Evolutionary conservation across 1,140 invertebrate species (phyloP), one percentile per base, ranked within the genome.

Genomic region (Whitmania pigra): DNA sequence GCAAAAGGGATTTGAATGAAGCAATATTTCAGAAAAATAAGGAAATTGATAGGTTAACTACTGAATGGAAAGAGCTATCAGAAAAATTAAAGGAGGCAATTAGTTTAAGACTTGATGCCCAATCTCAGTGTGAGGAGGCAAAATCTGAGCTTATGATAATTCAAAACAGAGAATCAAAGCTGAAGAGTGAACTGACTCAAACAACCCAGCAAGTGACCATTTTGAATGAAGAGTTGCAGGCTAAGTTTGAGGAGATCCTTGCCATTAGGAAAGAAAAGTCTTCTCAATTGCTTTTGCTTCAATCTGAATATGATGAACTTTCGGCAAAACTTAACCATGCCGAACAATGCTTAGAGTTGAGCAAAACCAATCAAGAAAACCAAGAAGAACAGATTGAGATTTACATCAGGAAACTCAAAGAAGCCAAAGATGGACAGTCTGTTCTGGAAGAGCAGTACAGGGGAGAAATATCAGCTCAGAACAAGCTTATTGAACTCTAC

Each of bases 381-480:
- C 81, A 92, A 68, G 87, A 86, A 73, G 81, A 80, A 57, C 88
- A 88, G 71, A 86, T 88, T 74, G 90, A 93, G 78, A 85, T 87
- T 76, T 80, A 92, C 2, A 85, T 87, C 13, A 84, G 90, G 75
- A 88, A 89, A 78, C 81, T 93, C 15, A 86, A 88, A 75, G 87
- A 89, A 69, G 78, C 90, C 73, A 85, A 88, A 75, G 88, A 89
- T 74, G 84, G 86, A 57, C 87, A 91, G 79, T 84, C 86, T 20
- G 87, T 89, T 78, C 86, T 90, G 80, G 88, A 90, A 78, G 88
- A 91, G 75, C 89, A 89, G 53, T 92, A 89, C 77, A 86, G 89
- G 76, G 88, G 89, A 76, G 92, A 97, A 84, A 82, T 94, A 18
- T 85, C 88, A 75, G 88, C 90, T 0, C 92, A 93, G 81, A 88